Base-by-base conservation (phyloP, 2,113 vertebrate genomes). In the Sebastes schlegelii region DNA sequence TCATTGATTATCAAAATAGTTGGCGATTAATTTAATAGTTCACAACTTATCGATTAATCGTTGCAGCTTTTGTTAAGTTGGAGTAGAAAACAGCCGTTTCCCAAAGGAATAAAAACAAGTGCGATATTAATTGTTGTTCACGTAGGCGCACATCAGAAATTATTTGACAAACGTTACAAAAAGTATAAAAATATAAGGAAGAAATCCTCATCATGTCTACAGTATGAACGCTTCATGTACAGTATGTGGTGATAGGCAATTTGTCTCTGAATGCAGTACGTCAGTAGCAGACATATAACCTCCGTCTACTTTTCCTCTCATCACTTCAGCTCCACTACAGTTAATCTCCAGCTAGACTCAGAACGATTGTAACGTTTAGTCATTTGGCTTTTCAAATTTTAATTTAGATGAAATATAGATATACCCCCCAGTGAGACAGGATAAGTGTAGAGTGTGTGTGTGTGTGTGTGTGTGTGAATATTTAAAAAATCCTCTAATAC, bases 371-470 rank as follows among this genome's bases (percentile, higher is more conserved):
- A 80, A 85, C 63, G 62, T 26, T 26, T 26, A 83, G 72, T 82
- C 45, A 83, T 93, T 92, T 85, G 46, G 74, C 84, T 87, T 90
- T 87, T 90, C 6, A 84, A 86, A 89, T 88, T 92, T 92, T 91
- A 89, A 94, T 92, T 92, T 60, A 90, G 86, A 94, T 92, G 65
- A 93, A 94, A 91, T 86, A 90, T 77, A 87, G 77, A 91, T 91
- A 84, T 0, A 82, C 45, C 73, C 58, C 62, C 64, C 46, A 14
- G 67, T 83, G 82, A 83, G 74, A 72, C 65, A 57, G 73, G 73
- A 60, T 68, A 54, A 84, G 51, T 52, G 49, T 40, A 62, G 42
- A 68, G 21, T 74, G 9, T 23, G 77, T 51, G 55, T 67, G 58
- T 57, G 57, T 52, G 26, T 54, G 11, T 57, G 46, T 42, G 9